Base-by-base conservation (phyloP, 2,797 vertebrate species). In the Typhlichthys subterraneus region DNA sequence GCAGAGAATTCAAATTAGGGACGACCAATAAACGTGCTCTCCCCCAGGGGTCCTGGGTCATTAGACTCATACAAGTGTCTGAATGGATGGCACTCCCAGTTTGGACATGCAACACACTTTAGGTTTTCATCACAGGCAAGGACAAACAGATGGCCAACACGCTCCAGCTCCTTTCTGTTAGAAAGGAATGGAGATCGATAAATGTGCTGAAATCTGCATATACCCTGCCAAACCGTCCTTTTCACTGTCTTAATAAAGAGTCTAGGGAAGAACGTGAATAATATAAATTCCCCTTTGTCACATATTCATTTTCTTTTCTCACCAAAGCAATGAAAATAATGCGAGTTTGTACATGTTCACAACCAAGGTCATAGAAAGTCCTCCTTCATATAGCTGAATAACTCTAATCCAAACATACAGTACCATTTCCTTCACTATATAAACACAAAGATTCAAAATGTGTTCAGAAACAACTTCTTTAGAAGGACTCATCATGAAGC, bases 131-230 rank as follows among this genome's bases (percentile, higher is more conserved):
- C 81, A 59, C 77, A 76, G 86, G 88, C 82, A 84, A 85, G 87
- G 76, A 82, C 77, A 91, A 91, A 88, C 91, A 92, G 90, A 93
- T 92, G 88, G 88, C 89, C 92, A 92, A 87, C 80, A 87, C 61
- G 73, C 75, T 14, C 45, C 61, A 17, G 63, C 63, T 68, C 72
- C 79, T 73, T 78, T 65, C 70, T 67, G 69, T 77, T 69, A 80
- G 67, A 84, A 86, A 77, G 69, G 67, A 75, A 70, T 63, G 56
- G 74, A 68, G 73, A 76, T n/a, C 56, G 58, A 29, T 57, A 59
- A 71, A 75, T 74, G 59, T 62, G 73, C 63, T 67, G 59, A 76
- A 68, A 76, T 67, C 57, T 70, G 64, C 73, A 76, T 61, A 57
- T 57, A 47, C 23, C 15, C 38, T 31, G 47, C 15, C 33, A 46